phyloP scores from a whole-genome alignment of 2,797 vertebrate genomes.

The Petrocephalus schoutedeni region DNA sequence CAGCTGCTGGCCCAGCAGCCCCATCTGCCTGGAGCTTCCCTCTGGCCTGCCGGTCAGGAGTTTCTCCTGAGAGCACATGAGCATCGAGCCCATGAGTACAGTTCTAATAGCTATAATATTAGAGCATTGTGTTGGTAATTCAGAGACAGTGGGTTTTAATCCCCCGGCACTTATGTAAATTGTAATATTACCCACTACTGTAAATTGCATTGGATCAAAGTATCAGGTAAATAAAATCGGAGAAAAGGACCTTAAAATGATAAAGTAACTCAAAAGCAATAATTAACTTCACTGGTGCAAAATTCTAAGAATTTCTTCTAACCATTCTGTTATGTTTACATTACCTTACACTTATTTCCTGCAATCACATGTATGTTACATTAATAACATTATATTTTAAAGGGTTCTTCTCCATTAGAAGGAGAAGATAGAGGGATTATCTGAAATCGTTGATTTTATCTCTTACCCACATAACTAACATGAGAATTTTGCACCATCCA shows the following conservation, averaged over 20 bases:
- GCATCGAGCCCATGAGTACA: not conserved
- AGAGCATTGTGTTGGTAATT: not conserved
- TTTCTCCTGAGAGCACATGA: slow-evolving; percentile 41
- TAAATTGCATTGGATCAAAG: not conserved
- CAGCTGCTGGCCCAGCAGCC: slow-evolving; percentile 45
- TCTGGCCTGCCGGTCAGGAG: slow-evolving; percentile 41
- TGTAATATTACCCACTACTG: not conserved
- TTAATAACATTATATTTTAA: not conserved
- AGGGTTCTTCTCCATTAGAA: not conserved
- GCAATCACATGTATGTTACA: not conserved
- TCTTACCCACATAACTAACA: not conserved
- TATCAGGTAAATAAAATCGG: not conserved
- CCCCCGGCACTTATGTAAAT: not conserved
- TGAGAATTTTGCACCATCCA: not conserved
- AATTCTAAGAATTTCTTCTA: not conserved
- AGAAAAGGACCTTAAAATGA: not conserved
- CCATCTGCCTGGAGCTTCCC: slow-evolving; percentile 42
- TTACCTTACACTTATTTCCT: not conserved
- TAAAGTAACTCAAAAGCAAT: not conserved
- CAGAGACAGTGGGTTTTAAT: not conserved
- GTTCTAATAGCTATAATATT: not conserved
- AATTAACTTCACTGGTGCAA: not conserved
- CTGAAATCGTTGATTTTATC: not conserved
- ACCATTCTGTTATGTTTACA: not conserved
- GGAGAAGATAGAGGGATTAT: not conserved